These are phyloP conservation scores for Nibea coibor DNA, from an alignment of 2,113 vertebrate species.

Conservation along the genomic window DNA sequence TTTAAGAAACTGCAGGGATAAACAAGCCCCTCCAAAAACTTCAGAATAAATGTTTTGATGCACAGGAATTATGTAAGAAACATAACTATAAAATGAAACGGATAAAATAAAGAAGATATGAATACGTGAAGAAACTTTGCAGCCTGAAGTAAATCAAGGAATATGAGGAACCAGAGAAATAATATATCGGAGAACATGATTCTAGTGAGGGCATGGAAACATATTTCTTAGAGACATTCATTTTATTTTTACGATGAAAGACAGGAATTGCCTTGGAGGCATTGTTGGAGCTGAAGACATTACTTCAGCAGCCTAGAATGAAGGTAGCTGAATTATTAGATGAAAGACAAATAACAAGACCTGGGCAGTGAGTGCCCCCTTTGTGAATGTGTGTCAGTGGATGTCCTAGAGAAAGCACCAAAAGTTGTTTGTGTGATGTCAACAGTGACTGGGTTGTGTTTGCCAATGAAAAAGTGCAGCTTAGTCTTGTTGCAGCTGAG, in stretches of 20 bases:
- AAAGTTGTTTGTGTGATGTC: constrained; percentile 16
- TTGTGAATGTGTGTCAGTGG: constrained; percentile 19
- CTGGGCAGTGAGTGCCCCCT: constrained; percentile 1
- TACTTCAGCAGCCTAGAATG: constrained; percentile 24
- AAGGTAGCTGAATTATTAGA: constrained; percentile 31
- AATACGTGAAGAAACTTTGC: constrained; percentile 16
- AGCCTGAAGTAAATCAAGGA: constrained; percentile 18
- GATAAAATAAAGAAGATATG: constrained; percentile 1
- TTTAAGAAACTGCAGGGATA: background rate
- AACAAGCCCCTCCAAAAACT: background rate
- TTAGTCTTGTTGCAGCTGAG: constrained; percentile 6
- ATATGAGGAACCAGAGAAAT: constrained; percentile 33
- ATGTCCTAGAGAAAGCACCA: background rate
- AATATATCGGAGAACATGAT: constrained; percentile 37
- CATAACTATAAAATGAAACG: constrained; percentile 1
- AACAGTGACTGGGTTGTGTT: background rate
- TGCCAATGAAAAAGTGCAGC: background rate
- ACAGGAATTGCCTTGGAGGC: constrained; percentile 47
- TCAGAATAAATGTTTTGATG: background rate
- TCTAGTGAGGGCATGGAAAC: constrained; percentile 22
- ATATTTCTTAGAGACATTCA: constrained; percentile 44
- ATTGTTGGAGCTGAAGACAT: constrained; percentile 33
- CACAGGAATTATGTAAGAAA: background rate
- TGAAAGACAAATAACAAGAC: constrained; percentile 49
- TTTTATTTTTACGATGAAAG: constrained; percentile 57